Percentiles rank a stretch among this genome's conserved stretches.
phyloP scores from a whole-genome alignment of 1,140 invertebrate species.

The Harpegnathos saltator region DNA sequence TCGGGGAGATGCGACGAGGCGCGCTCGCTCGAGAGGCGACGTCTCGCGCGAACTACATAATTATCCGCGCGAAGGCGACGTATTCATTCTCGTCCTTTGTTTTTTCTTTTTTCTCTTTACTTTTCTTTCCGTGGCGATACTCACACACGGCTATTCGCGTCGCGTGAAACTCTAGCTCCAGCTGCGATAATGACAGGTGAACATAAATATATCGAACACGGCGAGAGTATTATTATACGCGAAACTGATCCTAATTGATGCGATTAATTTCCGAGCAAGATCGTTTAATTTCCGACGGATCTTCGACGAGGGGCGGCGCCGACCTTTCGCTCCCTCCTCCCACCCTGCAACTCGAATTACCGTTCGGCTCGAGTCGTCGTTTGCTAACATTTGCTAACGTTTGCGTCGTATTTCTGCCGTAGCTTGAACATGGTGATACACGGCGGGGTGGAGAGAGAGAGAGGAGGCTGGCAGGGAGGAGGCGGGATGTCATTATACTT shows the following conservation, averaged over 20 bases:
- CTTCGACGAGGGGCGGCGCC: too few species aligned
- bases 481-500: constrained; percentile 25
- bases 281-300: constrained; percentile 25
- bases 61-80: too few species aligned
- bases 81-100: too few species aligned
- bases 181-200: neutral
- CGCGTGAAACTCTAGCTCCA: neutral
- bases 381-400: constrained; percentile 8
- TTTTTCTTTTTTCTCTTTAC: too few species aligned
- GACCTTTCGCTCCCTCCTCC: neutral
- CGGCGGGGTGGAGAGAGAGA: too few species aligned
- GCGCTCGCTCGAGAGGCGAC: too few species aligned
- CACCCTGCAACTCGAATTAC: constrained; percentile 45
- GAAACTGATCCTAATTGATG: constrained; percentile 34
- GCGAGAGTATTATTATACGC: constrained; percentile 20
- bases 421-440: neutral
- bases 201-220: constrained; percentile 16
- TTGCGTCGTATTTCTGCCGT: constrained; percentile 7
- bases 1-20: too few species aligned
- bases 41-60: too few species aligned
- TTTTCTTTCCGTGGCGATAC: too few species aligned
- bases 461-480: too few species aligned
- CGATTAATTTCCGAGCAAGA: neutral
- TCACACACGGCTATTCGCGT: neutral
- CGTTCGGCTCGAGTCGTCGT: neutral